Conservation (phyloP, 2,113 vertebrate species). For the Trichechus manatus region DNA sequence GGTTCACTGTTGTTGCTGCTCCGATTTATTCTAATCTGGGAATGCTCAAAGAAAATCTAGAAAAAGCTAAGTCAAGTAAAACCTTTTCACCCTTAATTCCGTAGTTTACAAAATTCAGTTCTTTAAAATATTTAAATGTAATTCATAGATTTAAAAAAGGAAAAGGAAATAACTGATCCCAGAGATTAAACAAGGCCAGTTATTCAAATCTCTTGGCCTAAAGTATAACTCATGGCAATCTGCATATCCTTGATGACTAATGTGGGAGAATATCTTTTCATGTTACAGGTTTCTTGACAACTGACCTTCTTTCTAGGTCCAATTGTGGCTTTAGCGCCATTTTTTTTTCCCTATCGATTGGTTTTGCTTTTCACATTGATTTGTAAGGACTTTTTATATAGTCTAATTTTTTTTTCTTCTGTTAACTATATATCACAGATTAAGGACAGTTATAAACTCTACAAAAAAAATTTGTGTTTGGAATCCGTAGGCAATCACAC, state of each 20-base stretch:
- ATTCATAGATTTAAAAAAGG: not conserved
- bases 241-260: not conserved
- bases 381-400: not conserved
- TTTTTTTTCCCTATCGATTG: not conserved
- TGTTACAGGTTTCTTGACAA: not conserved
- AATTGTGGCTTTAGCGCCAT: not conserved
- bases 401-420: not conserved
- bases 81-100: not conserved
- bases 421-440: not conserved
- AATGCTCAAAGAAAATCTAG: conserved; percentile 13
- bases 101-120: not conserved
- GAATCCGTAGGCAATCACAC: not conserved
- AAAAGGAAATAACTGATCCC: not conserved
- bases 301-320: not conserved
- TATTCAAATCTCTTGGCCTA: not conserved
- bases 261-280: not conserved
- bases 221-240: not conserved
- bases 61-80: not conserved
- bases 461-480: not conserved
- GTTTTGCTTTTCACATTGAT: not conserved
- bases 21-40: not conserved
- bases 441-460: not conserved
- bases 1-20: not conserved
- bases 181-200: not conserved
- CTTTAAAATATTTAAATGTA: not conserved